Percentiles rank a stretch among this genome's conserved stretches.
Evolutionary conservation across 2,888 invertebrate genomes (phyloP).

Genomic region (Apocheima hispidaria): DNA sequence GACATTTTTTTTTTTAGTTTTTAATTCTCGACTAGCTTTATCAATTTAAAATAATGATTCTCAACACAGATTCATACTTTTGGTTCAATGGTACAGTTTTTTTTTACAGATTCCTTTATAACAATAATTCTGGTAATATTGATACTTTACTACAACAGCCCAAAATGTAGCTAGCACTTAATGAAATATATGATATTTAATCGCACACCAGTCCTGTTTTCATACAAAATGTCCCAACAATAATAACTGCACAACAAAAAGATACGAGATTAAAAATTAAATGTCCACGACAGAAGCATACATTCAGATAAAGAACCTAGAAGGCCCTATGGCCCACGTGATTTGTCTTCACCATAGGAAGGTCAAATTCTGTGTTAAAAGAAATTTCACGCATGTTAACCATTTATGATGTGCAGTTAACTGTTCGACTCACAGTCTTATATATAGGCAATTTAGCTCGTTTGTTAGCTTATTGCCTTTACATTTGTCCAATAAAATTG

Average conservation of each 20-base stretch:
- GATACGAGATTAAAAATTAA: too few species aligned
- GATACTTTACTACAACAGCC: neutral
- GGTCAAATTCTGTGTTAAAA: neutral
- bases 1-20: constrained; percentile 41
- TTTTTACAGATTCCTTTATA: constrained; percentile 17
- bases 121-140: constrained; percentile 7
- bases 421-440: neutral
- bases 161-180: neutral
- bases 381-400: neutral
- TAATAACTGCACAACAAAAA: too few species aligned
- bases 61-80: constrained; percentile 18
- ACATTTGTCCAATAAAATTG: constrained; percentile 1
- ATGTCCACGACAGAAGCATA: too few species aligned
- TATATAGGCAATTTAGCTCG: neutral
- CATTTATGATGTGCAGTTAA: neutral
- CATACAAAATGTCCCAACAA: too few species aligned
- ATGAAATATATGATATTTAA: neutral
- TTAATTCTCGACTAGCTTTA: constrained; percentile 38
- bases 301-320: too few species aligned
- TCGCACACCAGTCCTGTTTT: neutral
- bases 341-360: too few species aligned
- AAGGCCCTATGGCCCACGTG: too few species aligned
- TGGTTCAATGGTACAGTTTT: constrained; percentile 20
- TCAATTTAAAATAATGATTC: constrained; percentile 20
- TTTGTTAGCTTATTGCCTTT: neutral